Base-by-base conservation (phyloP, 2,888 invertebrate species). In the Scaptomyza polygonia region DNA sequence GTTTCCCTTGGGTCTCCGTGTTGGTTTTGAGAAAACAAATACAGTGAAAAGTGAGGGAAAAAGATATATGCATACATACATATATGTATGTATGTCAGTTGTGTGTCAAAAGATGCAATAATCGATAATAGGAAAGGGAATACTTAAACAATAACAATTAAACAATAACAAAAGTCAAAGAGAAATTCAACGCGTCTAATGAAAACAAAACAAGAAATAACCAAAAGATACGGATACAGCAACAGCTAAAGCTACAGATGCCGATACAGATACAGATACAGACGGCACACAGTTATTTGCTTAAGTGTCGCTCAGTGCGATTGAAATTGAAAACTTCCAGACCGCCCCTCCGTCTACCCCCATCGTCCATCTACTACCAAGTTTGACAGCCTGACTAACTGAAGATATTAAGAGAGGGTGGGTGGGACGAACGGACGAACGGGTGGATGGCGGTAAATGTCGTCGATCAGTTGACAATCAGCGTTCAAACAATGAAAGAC, bases 381-480 rank as follows among this genome's bases (percentile, higher is more conserved):
- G 48, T 55, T 27, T 56, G 49, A 40, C 44, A 57, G 54, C 16
- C 30, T 53, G 52, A 69, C 55, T 52, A 42, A 57, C 42, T 62
- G 1, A 39, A 16, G 39, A 16, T 21, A 45, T 12, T 25, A n/a
- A 29, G n/a, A 14, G 3, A 1, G n/a, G 44, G 44, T 7, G 14
- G 14, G 12, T 2, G 1, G 1, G 14, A 14, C 0, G n/a, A n/a
- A 16, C 0, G 11, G 9, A 11, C n/a, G n/a, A n/a, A n/a, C n/a
- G n/a, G 34, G 9, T 32, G 44, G 55, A 25, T 55, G 62, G 40
- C 11, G n/a, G 63, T 45, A 63, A 65, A 67, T 64, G 66, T 72
- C 72, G 80, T 72, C 77, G 80, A 82, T 87, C 81, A 85, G 88
- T 85, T 82, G 69, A 82, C 81, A 81, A 87, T 81, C 81, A 81